These are phyloP conservation scores for Drosophila meridionalis DNA, from an alignment of 2,888 invertebrate genomes.

Conservation along the genomic window DNA sequence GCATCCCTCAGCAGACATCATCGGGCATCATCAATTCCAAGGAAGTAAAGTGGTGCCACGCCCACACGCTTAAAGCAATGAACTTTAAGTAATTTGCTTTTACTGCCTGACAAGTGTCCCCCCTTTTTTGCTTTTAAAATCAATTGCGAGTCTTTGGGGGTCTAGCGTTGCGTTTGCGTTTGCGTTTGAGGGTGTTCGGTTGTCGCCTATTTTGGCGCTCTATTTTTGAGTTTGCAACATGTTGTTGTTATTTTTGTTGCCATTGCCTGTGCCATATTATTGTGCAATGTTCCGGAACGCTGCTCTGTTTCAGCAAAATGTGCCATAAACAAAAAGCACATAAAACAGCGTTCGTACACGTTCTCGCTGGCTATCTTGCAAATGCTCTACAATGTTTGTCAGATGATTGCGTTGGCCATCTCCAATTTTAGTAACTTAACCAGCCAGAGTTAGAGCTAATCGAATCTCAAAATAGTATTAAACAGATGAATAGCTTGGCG, in stretches of 20 bases:
- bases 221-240: slow-evolving; percentile 69
- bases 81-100: slow-evolving; percentile 80
- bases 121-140: slow-evolving; percentile 64
- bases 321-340: slow-evolving; percentile 66
- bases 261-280: slow-evolving; percentile 52
- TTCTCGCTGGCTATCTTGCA: slow-evolving; percentile 29
- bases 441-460: slow-evolving; percentile 18
- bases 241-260: slow-evolving; percentile 20
- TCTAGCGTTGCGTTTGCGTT: slow-evolving; percentile 3
- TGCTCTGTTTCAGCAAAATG: slow-evolving; percentile 75
- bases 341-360: slow-evolving; percentile 51
- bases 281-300: slow-evolving; percentile 80
- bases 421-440: slow-evolving; percentile 56
- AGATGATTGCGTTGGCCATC: slow-evolving; percentile 60
- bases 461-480: slow-evolving; percentile 23
- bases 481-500: slow-evolving; percentile 1
- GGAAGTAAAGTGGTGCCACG: slow-evolving; percentile 31
- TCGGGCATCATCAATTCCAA: slow-evolving; percentile 38
- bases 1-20: slow-evolving; percentile 72
- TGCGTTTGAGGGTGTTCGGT: slow-evolving; percentile 16
- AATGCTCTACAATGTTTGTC: slow-evolving; percentile 63
- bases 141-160: slow-evolving; percentile 49
- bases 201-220: slow-evolving; percentile 73
- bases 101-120: slow-evolving; percentile 73
- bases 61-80: slow-evolving; percentile 75